Conservation (phyloP, 2,888 invertebrate genomes). For the Epirrhoe alternata region DNA sequence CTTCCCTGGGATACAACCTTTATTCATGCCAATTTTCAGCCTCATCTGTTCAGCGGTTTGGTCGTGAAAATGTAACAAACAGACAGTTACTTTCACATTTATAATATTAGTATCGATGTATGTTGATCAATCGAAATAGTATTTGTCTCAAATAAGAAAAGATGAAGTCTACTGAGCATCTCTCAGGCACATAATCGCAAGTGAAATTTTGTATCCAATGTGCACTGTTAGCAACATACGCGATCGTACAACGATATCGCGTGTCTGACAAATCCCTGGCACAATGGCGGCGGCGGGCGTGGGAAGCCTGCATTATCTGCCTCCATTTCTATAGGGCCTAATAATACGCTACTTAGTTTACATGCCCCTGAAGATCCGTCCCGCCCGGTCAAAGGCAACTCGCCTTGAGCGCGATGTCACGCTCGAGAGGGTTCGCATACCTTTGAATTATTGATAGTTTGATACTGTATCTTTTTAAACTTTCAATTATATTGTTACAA, state of each 20-base stretch:
- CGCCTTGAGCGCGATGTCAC: constrained; percentile 26
- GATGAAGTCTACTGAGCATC: not conserved
- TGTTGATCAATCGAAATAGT: no score
- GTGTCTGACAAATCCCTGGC: constrained; percentile 45
- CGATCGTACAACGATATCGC: constrained; percentile 35
- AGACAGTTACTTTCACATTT: no score
- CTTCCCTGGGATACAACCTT: no score
- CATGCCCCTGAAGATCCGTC: constrained; percentile 45
- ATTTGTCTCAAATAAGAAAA: not conserved
- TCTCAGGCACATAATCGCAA: constrained; percentile 2
- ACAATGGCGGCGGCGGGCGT: constrained; percentile 58
- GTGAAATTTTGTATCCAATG: constrained; percentile 24
- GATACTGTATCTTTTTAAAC: constrained; percentile 9
- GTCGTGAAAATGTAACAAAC: no score
- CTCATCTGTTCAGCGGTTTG: no score
- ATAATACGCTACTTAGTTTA: constrained; percentile 51
- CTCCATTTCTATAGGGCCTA: constrained; percentile 51
- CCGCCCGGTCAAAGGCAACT: constrained; percentile 30
- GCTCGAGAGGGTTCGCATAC: constrained; percentile 30
- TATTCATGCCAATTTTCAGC: no score
- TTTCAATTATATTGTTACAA: constrained; percentile 1
- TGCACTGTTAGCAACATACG: constrained; percentile 24
- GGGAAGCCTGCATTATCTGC: constrained; percentile 63
- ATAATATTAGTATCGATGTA: no score
- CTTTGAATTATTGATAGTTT: constrained; percentile 22